Percentiles rank a stretch among this genome's conserved stretches.
phyloP scores from a whole-genome alignment of 2,797 vertebrate genomes.

The Poecilia velifera region DNA sequence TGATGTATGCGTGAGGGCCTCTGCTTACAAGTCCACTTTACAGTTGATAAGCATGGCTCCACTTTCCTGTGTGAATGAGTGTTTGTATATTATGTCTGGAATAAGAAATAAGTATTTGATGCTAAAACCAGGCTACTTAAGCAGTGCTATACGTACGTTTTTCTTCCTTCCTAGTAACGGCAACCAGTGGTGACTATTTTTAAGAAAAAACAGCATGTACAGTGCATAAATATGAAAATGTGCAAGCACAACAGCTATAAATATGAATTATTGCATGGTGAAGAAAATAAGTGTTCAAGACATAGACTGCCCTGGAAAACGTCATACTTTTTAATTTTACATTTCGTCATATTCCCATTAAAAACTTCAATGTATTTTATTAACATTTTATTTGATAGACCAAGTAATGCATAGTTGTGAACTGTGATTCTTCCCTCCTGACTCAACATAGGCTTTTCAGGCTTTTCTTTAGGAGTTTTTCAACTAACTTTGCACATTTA shows the following conservation, averaged over 20 bases:
- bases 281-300: not conserved
- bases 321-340: not conserved
- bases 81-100: conserved; percentile 1
- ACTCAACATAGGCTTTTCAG: not conserved
- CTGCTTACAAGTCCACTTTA: conserved; percentile 26
- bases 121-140: conserved; percentile 27
- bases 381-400: not conserved
- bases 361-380: not conserved
- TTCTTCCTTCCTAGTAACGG: not conserved
- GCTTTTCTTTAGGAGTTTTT: not conserved
- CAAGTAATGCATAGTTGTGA: not conserved
- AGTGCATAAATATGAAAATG: not conserved
- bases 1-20: conserved; percentile 27
- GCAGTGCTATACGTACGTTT: not conserved
- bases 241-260: not conserved
- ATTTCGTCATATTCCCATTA: not conserved
- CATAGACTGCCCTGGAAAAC: not conserved
- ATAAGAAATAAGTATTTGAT: conserved; percentile 8
- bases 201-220: conserved; percentile 3
- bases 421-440: not conserved
- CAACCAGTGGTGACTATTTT: conserved; percentile 8
- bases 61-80: conserved; percentile 4
- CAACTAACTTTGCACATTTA: not conserved
- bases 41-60: conserved; percentile 8
- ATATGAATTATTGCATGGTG: not conserved